A percentile compares a stretch with the other conserved stretches of the same genome.
phyloP scores from a whole-genome alignment of 2,797 vertebrate species.

The Sciurus vulgaris region DNA sequence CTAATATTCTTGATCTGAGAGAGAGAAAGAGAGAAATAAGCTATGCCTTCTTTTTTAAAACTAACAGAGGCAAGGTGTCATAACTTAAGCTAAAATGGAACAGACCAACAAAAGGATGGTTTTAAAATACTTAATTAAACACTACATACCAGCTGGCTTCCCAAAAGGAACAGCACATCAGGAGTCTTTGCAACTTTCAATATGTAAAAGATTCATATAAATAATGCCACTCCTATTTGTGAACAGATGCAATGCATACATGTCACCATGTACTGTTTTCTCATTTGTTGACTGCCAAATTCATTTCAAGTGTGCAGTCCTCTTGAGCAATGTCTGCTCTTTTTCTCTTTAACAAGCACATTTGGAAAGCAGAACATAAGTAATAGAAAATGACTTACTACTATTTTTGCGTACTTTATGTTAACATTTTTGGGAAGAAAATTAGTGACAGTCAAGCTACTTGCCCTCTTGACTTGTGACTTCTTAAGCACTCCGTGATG shows the following conservation, averaged over 20 bases:
- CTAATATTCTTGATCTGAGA: constrained; percentile 40
- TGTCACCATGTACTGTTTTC: neutral
- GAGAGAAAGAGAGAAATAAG: constrained; percentile 22
- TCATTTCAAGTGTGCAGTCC: neutral
- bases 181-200: constrained; percentile 58
- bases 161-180: constrained; percentile 62
- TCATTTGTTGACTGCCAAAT: constrained; percentile 42
- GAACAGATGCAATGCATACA: constrained; percentile 32
- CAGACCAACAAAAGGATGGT: constrained; percentile 71
- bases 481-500: neutral
- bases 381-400: constrained; percentile 49
- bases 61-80: constrained; percentile 72
- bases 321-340: constrained; percentile 9
- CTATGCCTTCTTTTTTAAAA: constrained; percentile 68
- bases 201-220: constrained; percentile 58
- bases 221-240: constrained; percentile 9
- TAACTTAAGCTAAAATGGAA: constrained; percentile 77
- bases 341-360: constrained; percentile 55
- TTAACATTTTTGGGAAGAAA: constrained; percentile 22
- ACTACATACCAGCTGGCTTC: constrained; percentile 60
- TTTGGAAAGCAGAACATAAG: constrained; percentile 37
- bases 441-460: neutral
- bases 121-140: constrained; percentile 78
- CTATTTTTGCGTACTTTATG: neutral
- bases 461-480: neutral